Percentiles rank a stretch among this genome's conserved stretches.
Evolutionary conservation across 2,888 invertebrate species (phyloP).

Genomic region (Acleris holmiana): DNA sequence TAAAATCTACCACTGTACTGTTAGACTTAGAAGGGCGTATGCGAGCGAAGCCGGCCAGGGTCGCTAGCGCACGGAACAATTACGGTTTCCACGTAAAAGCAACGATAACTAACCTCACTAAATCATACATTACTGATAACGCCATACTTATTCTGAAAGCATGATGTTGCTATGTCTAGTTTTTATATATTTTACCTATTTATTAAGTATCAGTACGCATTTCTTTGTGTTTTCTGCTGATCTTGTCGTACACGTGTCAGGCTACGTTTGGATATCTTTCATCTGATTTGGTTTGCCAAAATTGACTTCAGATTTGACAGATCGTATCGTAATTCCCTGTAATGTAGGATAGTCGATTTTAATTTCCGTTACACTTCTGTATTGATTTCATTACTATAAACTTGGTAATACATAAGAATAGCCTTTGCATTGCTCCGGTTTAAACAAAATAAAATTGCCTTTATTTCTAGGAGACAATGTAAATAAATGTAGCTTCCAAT

Average conservation of each 20-base stretch:
- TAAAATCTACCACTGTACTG: conserved; percentile 11
- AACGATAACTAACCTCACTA: not conserved
- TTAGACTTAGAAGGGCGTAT: conserved; percentile 20
- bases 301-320: too few species aligned
- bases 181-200: not conserved
- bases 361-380: not conserved
- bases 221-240: too few species aligned
- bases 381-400: too few species aligned
- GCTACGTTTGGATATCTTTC: too few species aligned
- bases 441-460: too few species aligned
- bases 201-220: not conserved
- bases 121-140: not conserved
- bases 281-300: not conserved
- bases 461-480: too few species aligned
- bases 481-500: too few species aligned
- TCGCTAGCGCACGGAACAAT: conserved; percentile 11
- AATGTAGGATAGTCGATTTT: too few species aligned
- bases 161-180: not conserved
- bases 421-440: too few species aligned
- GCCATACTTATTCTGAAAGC: not conserved
- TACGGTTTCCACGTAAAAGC: conserved; percentile 9
- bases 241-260: too few species aligned
- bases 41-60: conserved; percentile 19
- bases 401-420: too few species aligned
- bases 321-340: too few species aligned